Evolutionary conservation across 2,113 vertebrate genomes (phyloP).

Genomic region (Erpornis zantholeuca): DNA sequence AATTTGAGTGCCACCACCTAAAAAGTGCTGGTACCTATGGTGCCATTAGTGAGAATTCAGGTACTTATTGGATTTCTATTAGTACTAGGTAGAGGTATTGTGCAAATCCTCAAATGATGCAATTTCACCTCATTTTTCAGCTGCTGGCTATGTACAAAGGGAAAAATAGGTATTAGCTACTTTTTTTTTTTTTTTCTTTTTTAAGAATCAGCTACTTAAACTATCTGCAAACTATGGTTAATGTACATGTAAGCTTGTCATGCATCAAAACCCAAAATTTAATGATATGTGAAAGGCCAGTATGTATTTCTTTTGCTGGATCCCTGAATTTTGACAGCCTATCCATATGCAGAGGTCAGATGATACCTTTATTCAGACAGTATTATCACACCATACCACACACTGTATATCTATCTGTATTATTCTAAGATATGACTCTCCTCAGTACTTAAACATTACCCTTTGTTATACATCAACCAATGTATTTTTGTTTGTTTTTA

Average conservation of each 20-base stretch:
- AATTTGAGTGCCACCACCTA: conserved; percentile 44
- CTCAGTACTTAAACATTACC: conserved; percentile 72
- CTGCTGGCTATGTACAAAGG: conserved; percentile 37
- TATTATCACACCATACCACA: conserved; percentile 81
- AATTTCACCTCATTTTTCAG: conserved; percentile 46
- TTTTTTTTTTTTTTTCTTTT: background rate
- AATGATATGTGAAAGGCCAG: conserved; percentile 58
- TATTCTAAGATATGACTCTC: conserved; percentile 73
- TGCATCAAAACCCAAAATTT: conserved; percentile 74
- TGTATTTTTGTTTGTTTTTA: background rate
- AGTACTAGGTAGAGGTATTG: conserved; percentile 21
- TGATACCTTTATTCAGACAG: conserved; percentile 23
- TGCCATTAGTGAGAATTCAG: conserved; percentile 14
- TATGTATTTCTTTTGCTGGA: conserved; percentile 8
- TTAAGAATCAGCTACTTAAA: conserved; percentile 64
- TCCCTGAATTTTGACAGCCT: conserved; percentile 38
- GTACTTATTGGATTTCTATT: background rate
- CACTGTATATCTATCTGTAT: conserved; percentile 73
- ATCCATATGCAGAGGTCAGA: background rate
- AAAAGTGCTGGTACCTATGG: conserved; percentile 38
- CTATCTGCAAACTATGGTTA: conserved; percentile 69
- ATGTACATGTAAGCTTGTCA: conserved; percentile 70
- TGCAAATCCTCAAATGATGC: conserved; percentile 34
- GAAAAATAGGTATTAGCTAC: conserved; percentile 62
- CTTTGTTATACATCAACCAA: conserved; percentile 76